Evolutionary conservation across 2,113 vertebrate genomes (phyloP), one percentile per base, ranked within the genome.

Genomic region (Gnathonemus longibarbis): DNA sequence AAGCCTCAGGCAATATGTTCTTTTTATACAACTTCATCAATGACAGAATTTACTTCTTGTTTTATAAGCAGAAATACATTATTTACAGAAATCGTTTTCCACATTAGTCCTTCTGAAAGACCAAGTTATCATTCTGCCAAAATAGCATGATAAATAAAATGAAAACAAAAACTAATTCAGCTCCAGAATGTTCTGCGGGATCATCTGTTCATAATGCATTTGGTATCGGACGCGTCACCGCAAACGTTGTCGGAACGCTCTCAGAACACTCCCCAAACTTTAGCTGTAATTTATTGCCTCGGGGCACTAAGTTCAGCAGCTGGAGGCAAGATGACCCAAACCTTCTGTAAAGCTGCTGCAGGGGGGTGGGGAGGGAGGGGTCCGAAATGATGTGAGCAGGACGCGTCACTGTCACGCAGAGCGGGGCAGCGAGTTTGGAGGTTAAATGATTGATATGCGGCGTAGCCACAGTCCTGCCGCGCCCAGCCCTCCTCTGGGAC

Each of bases 311-410:
- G 45, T 87, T 53, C 49, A 53, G 49, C 85, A 87, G 85, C 85
- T 87, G 85, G 85, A 87, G 13, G 13, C 85, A 87, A 39, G 85
- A 87, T 39, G 49, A 87, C 85, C 49, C 46, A 87, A 53, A 87
- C 49, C 24, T 15, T 31, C 13, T 11, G 27, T 87, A 9, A 87
- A 9, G 5, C 8, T 15, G 10, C 39, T 53, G 15, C 4, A 19
- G 85, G 31, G 50, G 39, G 85, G 31, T 1, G 85, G 35, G 17
- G 85, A 53, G 21, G 45, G 83, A n/a, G 7, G 83, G 42, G 21
- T 5, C 15, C 35, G 7, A 13, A 48, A 21, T 21, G 39, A 21
- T 0, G 83, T 6, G 39, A 45, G 83, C 62, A 13, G 62, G 3
- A 31, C 62, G 27, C n/a, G 4, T 10, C n/a, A 13, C 9, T 13